Conservation (phyloP, 2,113 vertebrate species). For the Tupaia chinensis region DNA sequence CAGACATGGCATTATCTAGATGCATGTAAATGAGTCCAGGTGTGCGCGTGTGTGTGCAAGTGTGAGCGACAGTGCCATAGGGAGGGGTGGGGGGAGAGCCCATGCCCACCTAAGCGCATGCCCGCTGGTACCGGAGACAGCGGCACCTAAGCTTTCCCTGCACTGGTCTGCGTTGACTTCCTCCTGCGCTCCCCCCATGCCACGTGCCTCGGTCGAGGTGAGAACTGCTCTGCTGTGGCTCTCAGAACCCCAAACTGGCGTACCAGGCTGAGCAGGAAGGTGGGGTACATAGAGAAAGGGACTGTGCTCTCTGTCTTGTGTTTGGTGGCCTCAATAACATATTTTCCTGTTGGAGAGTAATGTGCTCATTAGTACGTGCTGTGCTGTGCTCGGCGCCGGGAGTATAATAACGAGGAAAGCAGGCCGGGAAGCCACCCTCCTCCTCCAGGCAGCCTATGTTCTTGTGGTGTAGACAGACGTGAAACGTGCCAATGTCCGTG, state of each 20-base stretch:
- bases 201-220: background rate
- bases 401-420: background rate
- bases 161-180: background rate
- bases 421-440: background rate
- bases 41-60: background rate
- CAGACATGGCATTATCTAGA: background rate
- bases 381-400: background rate
- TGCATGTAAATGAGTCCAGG: background rate
- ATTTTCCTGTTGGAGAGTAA: background rate
- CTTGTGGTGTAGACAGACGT: background rate
- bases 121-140: background rate
- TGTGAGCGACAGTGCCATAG: background rate
- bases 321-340: background rate
- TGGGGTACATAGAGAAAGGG: background rate
- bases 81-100: too few species aligned
- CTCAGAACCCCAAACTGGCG: background rate
- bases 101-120: background rate
- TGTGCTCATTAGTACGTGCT: background rate
- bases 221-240: conserved; percentile 5
- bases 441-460: background rate
- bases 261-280: background rate
- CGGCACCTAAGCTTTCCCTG: background rate
- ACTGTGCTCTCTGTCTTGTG: background rate
- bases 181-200: background rate
- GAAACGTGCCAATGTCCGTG: background rate